phyloP scores from a whole-genome alignment of 1,140 invertebrate species.

The Microplitis demolitor region DNA sequence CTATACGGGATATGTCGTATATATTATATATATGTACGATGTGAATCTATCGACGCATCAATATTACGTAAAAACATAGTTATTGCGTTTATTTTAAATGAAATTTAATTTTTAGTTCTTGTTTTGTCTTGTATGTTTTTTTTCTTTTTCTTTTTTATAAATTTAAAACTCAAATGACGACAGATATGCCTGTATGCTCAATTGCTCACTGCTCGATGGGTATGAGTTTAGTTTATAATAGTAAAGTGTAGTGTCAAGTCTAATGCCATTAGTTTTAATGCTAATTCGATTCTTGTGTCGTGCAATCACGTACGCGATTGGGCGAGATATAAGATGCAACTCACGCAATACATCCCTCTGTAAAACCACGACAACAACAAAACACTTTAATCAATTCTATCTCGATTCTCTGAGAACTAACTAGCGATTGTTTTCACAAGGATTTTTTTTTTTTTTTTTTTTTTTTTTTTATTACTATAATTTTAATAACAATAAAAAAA shows the following conservation, averaged over 20 bases:
- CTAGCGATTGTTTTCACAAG: conserved; percentile 35
- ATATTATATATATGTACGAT: too few species aligned
- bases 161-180: too few species aligned
- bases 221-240: background rate
- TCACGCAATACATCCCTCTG: conserved; percentile 40
- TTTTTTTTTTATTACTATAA: background rate
- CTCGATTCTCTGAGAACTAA: conserved; percentile 20
- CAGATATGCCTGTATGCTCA: too few species aligned
- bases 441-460: background rate
- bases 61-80: too few species aligned
- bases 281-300: conserved; percentile 48
- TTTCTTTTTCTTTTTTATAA: too few species aligned
- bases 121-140: too few species aligned
- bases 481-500: too few species aligned
- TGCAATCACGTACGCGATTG: conserved; percentile 41
- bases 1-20: too few species aligned
- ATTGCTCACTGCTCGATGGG: too few species aligned
- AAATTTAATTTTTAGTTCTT: too few species aligned
- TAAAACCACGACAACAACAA: background rate
- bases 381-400: conserved; percentile 32
- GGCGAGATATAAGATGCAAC: conserved; percentile 24
- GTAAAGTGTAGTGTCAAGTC: background rate
- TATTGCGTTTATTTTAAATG: too few species aligned
- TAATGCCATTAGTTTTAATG: conserved; percentile 42
- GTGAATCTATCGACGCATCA: too few species aligned